Evolutionary conservation across 2,888 invertebrate species (phyloP).

Genomic region (Biston stratarius): DNA sequence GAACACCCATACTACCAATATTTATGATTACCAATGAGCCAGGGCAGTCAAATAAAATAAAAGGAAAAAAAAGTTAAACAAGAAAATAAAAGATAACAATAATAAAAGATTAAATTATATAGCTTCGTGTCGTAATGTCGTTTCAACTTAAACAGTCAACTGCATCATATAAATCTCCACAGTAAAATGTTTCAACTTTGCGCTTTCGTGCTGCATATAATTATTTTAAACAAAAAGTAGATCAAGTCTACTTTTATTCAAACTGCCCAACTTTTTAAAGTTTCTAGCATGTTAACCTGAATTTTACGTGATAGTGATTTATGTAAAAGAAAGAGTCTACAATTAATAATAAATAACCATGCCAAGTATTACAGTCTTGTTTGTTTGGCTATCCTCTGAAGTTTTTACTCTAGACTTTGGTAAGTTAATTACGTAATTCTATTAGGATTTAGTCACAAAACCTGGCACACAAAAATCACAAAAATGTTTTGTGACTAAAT

Average conservation of each 20-base stretch:
- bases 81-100: no score
- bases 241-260: constrained; percentile 31
- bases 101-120: background rate
- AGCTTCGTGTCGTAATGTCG: constrained; percentile 28
- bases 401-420: no score
- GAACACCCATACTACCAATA: no score
- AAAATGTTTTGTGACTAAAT: no score
- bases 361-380: background rate
- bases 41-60: no score
- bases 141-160: constrained; percentile 23
- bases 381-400: no score
- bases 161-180: constrained; percentile 23
- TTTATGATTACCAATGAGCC: no score
- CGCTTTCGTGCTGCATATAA: constrained; percentile 39
- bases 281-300: constrained; percentile 37
- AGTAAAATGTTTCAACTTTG: constrained; percentile 36
- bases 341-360: background rate
- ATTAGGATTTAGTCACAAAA: no score
- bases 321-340: constrained; percentile 26
- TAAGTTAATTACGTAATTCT: no score
- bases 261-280: constrained; percentile 32
- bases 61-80: no score
- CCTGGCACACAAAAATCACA: no score
- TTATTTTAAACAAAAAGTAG: constrained; percentile 40
- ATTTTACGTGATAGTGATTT: constrained; percentile 32